These are phyloP conservation scores for Eretmochelys imbricata DNA, from an alignment of 2,113 vertebrate genomes.

Conservation along the genomic window DNA sequence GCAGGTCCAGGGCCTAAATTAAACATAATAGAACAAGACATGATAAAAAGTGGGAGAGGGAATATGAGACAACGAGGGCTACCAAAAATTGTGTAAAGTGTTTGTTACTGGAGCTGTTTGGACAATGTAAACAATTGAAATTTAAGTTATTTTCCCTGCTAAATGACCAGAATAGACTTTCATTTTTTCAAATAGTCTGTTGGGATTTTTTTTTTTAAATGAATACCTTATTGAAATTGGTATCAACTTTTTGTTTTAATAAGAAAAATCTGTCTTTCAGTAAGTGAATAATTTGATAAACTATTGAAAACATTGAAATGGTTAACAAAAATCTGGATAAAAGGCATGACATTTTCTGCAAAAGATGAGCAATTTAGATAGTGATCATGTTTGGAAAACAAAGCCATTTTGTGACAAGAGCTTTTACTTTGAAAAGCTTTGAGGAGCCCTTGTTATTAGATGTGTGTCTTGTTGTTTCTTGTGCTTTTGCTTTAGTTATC, in stretches of 20 bases:
- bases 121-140: background rate
- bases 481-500: too few relatives aligned
- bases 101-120: background rate
- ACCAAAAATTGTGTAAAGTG: background rate
- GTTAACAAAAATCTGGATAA: background rate
- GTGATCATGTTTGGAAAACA: too few relatives aligned
- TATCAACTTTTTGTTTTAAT: background rate
- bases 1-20: background rate
- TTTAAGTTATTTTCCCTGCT: background rate
- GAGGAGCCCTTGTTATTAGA: too few relatives aligned
- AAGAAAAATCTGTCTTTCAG: background rate
- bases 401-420: too few relatives aligned
- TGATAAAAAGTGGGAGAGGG: background rate
- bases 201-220: background rate
- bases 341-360: rapidly evolving
- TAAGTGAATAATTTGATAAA: background rate
- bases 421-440: too few relatives aligned
- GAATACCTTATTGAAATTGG: background rate
- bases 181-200: background rate
- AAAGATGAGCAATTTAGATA: background rate
- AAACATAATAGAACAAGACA: background rate
- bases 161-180: background rate
- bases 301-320: too few relatives aligned
- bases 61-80: background rate
- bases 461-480: too few relatives aligned